These are phyloP conservation scores for Lottia scabra DNA, from an alignment of 2,888 invertebrate genomes.

Conservation along the genomic window DNA sequence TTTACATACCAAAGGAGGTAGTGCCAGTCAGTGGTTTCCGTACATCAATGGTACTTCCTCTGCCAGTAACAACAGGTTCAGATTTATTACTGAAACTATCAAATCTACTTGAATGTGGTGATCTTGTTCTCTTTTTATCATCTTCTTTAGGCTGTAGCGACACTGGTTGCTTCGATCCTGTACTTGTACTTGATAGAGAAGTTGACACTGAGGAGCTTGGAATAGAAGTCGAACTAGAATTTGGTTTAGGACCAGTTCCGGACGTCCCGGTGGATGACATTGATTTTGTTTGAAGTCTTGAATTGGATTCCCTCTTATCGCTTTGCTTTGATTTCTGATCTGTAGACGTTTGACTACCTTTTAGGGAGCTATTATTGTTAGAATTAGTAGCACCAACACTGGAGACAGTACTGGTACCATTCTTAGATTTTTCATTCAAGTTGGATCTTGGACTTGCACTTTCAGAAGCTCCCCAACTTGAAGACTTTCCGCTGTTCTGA, in stretches of 20 bases:
- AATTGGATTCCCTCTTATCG: background rate
- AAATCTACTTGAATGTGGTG: no score
- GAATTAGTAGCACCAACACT: slow-evolving; percentile 18
- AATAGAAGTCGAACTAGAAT: no score
- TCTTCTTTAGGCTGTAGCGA: no score
- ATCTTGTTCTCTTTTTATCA: no score
- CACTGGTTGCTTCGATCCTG: no score
- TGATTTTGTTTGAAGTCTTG: slow-evolving; percentile 24
- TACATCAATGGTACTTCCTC: no score
- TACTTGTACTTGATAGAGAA: no score
- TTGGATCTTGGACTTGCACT: slow-evolving; percentile 40
- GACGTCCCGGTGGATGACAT: slow-evolving; percentile 24
- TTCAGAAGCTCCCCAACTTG: slow-evolving; percentile 27
- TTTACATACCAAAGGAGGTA: no score
- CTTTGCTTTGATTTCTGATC: slow-evolving; percentile 24
- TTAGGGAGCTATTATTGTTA: slow-evolving; percentile 19
- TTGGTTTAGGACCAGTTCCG: slow-evolving; percentile 14
- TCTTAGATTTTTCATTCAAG: slow-evolving; percentile 41
- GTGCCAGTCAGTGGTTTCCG: no score
- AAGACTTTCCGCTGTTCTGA: slow-evolving; percentile 29
- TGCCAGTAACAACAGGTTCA: no score
- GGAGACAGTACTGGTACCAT: slow-evolving; percentile 12
- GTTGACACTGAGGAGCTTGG: no score
- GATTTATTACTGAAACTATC: no score
- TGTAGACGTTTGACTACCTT: slow-evolving; percentile 29